A percentile compares a stretch with the other conserved stretches of the same genome.
These are phyloP conservation scores for Nylanderia fulva DNA, from an alignment of 1,140 invertebrate genomes.

Conservation along the genomic window DNA sequence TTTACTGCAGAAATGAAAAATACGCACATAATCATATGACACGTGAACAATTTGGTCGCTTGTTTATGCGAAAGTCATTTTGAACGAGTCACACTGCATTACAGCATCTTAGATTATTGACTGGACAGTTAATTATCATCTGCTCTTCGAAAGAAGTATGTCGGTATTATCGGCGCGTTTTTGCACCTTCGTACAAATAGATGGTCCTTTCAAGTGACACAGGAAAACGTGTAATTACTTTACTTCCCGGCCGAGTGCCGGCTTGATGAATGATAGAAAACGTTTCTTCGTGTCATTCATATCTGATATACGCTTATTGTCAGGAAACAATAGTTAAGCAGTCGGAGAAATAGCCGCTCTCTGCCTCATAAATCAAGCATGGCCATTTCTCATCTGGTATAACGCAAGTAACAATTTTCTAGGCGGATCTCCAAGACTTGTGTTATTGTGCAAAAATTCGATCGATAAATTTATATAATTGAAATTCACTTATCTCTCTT, in stretches of 20 bases:
- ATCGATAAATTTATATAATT: constrained; percentile 50
- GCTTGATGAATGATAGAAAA: constrained; percentile 76
- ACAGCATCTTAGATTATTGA: constrained; percentile 7
- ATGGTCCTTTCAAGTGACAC: constrained; percentile 72
- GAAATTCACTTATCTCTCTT: constrained; percentile 32
- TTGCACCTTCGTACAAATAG: constrained; percentile 58
- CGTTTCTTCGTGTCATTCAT: constrained; percentile 73
- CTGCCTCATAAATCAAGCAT: constrained; percentile 71
- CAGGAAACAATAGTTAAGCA: constrained; percentile 75
- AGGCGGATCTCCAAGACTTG: constrained; percentile 46
- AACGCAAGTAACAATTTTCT: constrained; percentile 52
- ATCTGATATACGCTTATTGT: constrained; percentile 76
- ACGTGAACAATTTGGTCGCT: background rate
- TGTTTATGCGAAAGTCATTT: background rate
- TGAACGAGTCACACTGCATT: constrained; percentile 12
- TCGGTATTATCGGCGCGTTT: constrained; percentile 51
- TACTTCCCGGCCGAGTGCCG: constrained; percentile 67
- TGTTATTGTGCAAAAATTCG: constrained; percentile 40
- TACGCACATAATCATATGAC: background rate
- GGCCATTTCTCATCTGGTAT: constrained; percentile 51
- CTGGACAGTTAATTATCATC: constrained; percentile 59
- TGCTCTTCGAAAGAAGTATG: constrained; percentile 21
- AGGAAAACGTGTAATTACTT: constrained; percentile 76
- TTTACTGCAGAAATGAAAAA: background rate
- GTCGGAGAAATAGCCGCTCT: constrained; percentile 70